Evolutionary conservation across 2,888 invertebrate species (phyloP).

Genomic region (Andrena camellia): DNA sequence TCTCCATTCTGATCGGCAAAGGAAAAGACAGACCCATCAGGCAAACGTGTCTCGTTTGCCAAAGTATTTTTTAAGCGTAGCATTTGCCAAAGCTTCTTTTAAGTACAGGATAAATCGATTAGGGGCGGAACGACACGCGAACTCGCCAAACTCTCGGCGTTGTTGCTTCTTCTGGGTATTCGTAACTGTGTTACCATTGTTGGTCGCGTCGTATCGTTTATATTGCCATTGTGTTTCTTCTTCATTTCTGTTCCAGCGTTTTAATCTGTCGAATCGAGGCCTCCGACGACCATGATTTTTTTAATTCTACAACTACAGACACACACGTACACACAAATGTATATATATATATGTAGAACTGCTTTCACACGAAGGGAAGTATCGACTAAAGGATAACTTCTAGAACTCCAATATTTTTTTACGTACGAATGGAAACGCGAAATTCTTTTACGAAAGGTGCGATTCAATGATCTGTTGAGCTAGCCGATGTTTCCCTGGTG

Average conservation of each 20-base stretch:
- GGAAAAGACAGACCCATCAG: slow-evolving; percentile 24
- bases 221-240: slow-evolving; percentile 36
- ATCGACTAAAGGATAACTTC: slow-evolving; percentile 21
- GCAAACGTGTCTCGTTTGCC: slow-evolving; percentile 59
- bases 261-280: slow-evolving; percentile 70
- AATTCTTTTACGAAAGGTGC: slow-evolving; percentile 29
- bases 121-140: slow-evolving; percentile 14
- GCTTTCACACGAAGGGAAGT: slow-evolving; percentile 34
- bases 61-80: slow-evolving; percentile 66
- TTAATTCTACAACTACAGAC: slow-evolving; percentile 58
- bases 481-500: slow-evolving; percentile 43
- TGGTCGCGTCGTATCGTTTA: slow-evolving; percentile 28
- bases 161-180: slow-evolving; percentile 22
- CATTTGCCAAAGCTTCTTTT: slow-evolving; percentile 74
- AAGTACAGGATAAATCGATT: slow-evolving; percentile 50
- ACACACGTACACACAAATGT: slow-evolving; percentile 14
- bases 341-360: slow-evolving; percentile 44
- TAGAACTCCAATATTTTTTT: slow-evolving; percentile 60
- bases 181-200: slow-evolving; percentile 41
- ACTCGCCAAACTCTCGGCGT: slow-evolving; percentile 18
- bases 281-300: slow-evolving; percentile 70
- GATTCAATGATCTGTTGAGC: slow-evolving; percentile 21
- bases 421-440: slow-evolving; percentile 26
- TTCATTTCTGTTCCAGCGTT: slow-evolving; percentile 26
- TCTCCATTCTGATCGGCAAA: slow-evolving; percentile 27